Base-by-base conservation (phyloP, 2,888 invertebrate genomes). In the Torymus auratus region DNA sequence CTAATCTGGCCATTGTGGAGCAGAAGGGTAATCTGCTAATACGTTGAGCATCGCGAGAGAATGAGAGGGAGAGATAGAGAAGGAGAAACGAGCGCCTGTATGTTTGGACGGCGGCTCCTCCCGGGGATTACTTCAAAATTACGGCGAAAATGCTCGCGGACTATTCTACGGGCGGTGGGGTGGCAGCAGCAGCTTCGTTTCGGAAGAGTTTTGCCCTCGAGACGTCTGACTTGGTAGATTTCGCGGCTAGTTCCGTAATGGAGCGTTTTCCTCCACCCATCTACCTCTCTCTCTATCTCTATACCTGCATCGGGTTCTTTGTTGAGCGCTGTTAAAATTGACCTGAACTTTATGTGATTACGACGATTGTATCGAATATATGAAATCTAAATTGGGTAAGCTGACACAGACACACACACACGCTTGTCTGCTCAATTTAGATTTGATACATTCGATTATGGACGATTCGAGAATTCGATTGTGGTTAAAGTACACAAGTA, bases 21-120 rank as follows among this genome's bases (percentile, higher is more conserved):
- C 75, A 67, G 72, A 71, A 50, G 70, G 62, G 62, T 86, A 85
- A 86, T 87, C 85, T 83, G 84, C 83, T 85, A 86, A 86, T 86
- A 85, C 84, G 78, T 71, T 58, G 73, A 78, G 72, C n/a, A 61
- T 20, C 52, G 61, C 15, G 56, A 41, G 58, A 13, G 61, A 17
- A 60, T 4, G 17, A 2, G n/a, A n/a, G 50, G 11, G 10, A 13
- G 58, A 73, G 56, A 23, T 68, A 69, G 69, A 12, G 72, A n/a
- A 58, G 56, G 80, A 60, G 61, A 52, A 56, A 13, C n/a, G 50
- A 10, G 55, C 14, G 58, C 11, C 17, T 56, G 55, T 62, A 69
- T 69, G 58, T 64, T 80, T 64, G 69, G 79, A 50, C n/a, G 58
- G 5, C n/a, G 58, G 5, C 56, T 58, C 52, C 60, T 65, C 60